phyloP scores from a whole-genome alignment of 2,113 vertebrate species.

The Ceuthmochares aereus region DNA sequence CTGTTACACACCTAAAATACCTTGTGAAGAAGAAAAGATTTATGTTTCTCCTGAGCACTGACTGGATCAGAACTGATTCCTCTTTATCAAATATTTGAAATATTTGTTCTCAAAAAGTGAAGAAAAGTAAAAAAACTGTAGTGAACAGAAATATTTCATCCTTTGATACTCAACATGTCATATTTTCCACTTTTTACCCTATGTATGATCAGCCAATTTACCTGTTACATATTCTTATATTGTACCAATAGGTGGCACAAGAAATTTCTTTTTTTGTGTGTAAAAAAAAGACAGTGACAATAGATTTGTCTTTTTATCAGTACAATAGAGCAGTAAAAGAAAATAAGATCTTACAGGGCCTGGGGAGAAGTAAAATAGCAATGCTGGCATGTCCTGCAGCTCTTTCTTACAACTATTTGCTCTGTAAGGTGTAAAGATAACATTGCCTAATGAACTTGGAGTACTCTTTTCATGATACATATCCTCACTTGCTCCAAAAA shows the following conservation, averaged over 20 bases:
- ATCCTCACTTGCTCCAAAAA: neutral
- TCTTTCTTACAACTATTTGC: conserved; percentile 26
- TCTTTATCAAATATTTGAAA: neutral
- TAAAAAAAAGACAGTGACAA: neutral
- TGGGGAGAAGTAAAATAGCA: conserved; percentile 12
- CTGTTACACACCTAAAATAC: neutral
- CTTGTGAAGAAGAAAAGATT: neutral
- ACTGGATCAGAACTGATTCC: neutral
- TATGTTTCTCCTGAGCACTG: neutral
- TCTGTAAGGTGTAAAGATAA: conserved; percentile 6
- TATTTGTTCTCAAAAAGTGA: neutral
- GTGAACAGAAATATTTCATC: neutral
- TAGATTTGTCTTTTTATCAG: neutral
- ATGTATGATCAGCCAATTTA: neutral
- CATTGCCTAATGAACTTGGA: conserved; percentile 7
- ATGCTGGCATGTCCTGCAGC: conserved; percentile 12
- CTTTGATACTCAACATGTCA: neutral
- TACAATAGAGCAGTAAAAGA: neutral
- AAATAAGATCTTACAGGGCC: conserved; percentile 2
- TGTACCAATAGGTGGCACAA: conserved; percentile 35
- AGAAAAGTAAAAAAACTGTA: neutral
- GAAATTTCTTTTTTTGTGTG: neutral
- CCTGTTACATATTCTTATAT: neutral
- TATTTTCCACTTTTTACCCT: neutral
- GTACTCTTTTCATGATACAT: neutral